Base-by-base conservation (phyloP, 1,140 invertebrate genomes). In the Helicoverpa zea region DNA sequence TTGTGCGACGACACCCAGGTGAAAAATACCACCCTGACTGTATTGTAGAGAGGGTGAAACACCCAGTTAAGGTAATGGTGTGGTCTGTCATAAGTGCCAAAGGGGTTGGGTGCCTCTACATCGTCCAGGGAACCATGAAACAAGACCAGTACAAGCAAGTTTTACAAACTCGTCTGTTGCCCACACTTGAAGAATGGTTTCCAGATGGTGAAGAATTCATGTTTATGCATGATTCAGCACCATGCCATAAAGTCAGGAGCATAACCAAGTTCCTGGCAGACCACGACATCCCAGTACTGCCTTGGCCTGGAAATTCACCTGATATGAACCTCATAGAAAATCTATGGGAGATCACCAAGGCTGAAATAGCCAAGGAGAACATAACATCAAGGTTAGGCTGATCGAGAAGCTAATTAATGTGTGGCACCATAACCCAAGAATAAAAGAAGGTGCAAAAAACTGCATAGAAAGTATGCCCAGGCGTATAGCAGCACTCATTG, bases 141-240 rank as follows among this genome's bases (percentile, higher is more conserved):
- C 83, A 84, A 59, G 70, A 84, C 63, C 80, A 81, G 49, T 84
- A 81, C 61, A 79, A 16, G 23, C 56, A 76, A 81, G 80, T 84
- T 16, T 58, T 84, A 63, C 12, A 84, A 81, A 84, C 52, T 73
- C 80, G 77, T 49, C 30, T 81, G 61, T 75, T 74, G 68, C 63
- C 51, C 61, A 78, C 14, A 78, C 63, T 74, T 64, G 30, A 43
- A 43, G 30, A 64, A 43, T 64, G 61, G 61, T 35, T 64, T 29
- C 30, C 30, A 10, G 61, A 64, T 2, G 30, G 61, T n/a, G 30
- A 64, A 43, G 61, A 64, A 43, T 64, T 51, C 18, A n/a, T n/a
- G n/a, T n/a, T n/a, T n/a, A n/a, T n/a, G n/a, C n/a, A n/a, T n/a
- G n/a, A n/a, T n/a, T n/a, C n/a, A n/a, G n/a, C n/a, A n/a, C n/a